phyloP scores from a whole-genome alignment of 1,140 invertebrate species.

The Ruditapes philippinarum region DNA sequence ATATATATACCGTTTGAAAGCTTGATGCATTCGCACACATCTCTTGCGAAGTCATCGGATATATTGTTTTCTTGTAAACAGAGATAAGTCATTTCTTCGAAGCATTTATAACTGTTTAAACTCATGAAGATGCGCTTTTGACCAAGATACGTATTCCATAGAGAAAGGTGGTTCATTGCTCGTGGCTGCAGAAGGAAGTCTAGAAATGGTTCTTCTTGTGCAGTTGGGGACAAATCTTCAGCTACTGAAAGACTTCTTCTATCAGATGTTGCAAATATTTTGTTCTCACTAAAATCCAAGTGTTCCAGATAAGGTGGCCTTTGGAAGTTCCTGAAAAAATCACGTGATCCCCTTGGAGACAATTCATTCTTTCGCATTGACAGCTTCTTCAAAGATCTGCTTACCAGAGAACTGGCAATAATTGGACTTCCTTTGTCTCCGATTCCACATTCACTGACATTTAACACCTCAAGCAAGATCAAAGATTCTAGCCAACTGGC shows the following conservation, averaged over 20 bases:
- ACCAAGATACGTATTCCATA: neutral
- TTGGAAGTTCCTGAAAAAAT: neutral
- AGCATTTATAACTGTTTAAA: neutral
- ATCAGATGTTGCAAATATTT: neutral
- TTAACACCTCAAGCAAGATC: neutral
- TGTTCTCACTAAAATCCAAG: slow-evolving; percentile 4
- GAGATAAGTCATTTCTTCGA: neutral
- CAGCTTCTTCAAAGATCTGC: neutral
- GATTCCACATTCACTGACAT: slow-evolving; percentile 6
- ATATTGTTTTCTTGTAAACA: slow-evolving; percentile 10
- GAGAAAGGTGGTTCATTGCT: neutral
- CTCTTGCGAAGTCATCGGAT: neutral
- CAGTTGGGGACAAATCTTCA: neutral
- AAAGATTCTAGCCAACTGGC: neutral
- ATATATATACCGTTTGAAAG: neutral
- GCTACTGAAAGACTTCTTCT: neutral
- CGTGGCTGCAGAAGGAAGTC: neutral
- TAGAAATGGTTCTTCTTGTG: neutral
- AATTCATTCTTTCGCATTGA: neutral
- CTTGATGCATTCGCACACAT: neutral
- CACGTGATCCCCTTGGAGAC: neutral
- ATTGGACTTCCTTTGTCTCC: neutral
- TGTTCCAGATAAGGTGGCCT: neutral
- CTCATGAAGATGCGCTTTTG: neutral
- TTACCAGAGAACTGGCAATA: neutral